phyloP scores from a whole-genome alignment of 2,797 vertebrate species.

The Oophaga sylvatica region DNA sequence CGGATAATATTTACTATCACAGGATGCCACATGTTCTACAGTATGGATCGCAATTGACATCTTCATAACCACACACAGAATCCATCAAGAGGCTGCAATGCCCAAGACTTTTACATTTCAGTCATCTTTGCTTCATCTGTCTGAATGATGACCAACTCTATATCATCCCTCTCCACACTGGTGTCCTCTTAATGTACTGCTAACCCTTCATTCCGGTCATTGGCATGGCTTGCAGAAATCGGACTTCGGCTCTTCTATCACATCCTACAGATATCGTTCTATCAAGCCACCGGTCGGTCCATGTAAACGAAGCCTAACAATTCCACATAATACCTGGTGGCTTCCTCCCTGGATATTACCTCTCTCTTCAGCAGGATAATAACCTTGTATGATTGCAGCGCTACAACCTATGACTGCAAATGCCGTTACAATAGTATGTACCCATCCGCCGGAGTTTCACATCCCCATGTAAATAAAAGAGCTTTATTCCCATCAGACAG shows the following conservation, averaged over 20 bases:
- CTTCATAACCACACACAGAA: not conserved
- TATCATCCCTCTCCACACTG: not conserved
- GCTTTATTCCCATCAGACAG: constrained; percentile 47
- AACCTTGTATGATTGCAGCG: not conserved
- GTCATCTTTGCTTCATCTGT: not conserved
- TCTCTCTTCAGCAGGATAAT: not conserved
- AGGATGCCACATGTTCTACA: not conserved
- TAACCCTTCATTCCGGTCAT: no score
- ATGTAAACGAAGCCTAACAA: no score
- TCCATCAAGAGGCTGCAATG: not conserved
- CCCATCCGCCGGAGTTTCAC: constrained; percentile 5
- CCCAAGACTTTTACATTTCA: not conserved
- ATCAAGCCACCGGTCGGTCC: no score
- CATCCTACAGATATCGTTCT: no score
- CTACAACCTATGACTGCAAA: not conserved
- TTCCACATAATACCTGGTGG: no score
- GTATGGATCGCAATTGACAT: not conserved
- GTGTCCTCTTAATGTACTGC: no score
- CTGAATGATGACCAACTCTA: not conserved
- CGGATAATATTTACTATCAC: not conserved
- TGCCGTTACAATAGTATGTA: constrained; percentile 6
- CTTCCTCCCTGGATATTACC: not conserved
- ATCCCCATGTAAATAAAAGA: constrained; percentile 27
- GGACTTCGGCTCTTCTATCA: no score
- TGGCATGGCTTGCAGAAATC: no score